Conservation (phyloP, 2,888 invertebrate genomes). For the Drosophila monieri region DNA sequence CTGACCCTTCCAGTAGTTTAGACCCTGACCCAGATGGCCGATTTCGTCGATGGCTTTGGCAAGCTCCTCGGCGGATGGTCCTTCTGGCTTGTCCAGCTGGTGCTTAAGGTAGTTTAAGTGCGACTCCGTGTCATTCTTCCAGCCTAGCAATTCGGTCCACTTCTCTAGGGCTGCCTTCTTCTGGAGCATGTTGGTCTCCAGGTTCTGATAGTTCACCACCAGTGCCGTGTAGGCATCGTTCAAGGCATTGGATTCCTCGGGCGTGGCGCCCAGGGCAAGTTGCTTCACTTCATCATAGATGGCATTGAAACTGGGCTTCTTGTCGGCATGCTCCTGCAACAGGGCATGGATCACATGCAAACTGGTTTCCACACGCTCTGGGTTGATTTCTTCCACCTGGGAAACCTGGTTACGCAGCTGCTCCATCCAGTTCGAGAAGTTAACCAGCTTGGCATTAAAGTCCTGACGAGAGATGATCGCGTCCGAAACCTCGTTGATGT, state of each 20-base stretch:
- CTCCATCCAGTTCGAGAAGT: slow-evolving; percentile 92
- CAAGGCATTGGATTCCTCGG: slow-evolving; percentile 89
- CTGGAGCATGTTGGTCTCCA: slow-evolving; percentile 89
- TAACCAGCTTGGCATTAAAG: slow-evolving; percentile 90
- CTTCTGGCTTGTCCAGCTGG: slow-evolving; percentile 89
- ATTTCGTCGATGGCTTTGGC: slow-evolving; percentile 89
- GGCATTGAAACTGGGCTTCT: slow-evolving; percentile 90
- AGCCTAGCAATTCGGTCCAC: slow-evolving; percentile 92
- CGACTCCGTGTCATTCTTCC: slow-evolving; percentile 91
- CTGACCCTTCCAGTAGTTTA: slow-evolving; percentile 89
- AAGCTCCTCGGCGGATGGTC: slow-evolving; percentile 89
- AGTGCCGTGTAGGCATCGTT: slow-evolving; percentile 91
- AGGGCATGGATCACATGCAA: slow-evolving; percentile 91
- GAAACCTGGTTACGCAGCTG: slow-evolving; percentile 89
- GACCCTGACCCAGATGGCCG: slow-evolving; percentile 87
- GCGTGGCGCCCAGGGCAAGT: slow-evolving; percentile 88
- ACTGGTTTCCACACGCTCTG: slow-evolving; percentile 91
- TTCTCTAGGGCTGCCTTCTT: slow-evolving; percentile 91
- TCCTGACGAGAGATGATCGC: slow-evolving; percentile 92
- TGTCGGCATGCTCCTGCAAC: slow-evolving; percentile 93
- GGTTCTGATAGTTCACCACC: slow-evolving; percentile 90
- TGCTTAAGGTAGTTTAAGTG: slow-evolving; percentile 92
- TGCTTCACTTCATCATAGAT: slow-evolving; percentile 94
- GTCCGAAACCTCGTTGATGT: slow-evolving; percentile 92
- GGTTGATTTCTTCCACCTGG: slow-evolving; percentile 91